Percentiles rank a stretch among this genome's conserved stretches.
These are phyloP conservation scores for Ophiodon elongatus DNA, from an alignment of 2,113 vertebrate genomes.

Conservation along the genomic window DNA sequence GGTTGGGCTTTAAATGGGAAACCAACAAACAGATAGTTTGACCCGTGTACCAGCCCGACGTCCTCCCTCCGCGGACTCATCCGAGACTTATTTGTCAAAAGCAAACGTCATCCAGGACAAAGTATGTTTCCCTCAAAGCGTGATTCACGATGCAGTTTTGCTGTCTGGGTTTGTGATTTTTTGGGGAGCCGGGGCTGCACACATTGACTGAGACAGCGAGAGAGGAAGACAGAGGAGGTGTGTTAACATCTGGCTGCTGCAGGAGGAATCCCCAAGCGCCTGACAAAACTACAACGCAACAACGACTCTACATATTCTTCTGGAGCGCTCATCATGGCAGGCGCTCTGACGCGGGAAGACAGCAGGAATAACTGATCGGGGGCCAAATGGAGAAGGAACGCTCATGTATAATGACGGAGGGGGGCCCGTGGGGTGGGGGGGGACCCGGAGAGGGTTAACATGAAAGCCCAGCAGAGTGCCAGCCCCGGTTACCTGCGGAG, in stretches of 20 bases:
- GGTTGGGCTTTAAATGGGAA: too few species aligned
- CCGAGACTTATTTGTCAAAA: too few species aligned
- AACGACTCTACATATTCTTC: too few species aligned
- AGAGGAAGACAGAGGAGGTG: constrained; percentile 30
- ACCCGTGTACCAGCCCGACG: too few species aligned
- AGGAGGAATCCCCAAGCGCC: constrained; percentile 42
- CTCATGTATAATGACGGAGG: constrained; percentile 63
- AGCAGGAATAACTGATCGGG: constrained; percentile 50
- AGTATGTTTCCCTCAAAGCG: too few species aligned
- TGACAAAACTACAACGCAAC: constrained; percentile 47
- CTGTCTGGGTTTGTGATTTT: too few species aligned
- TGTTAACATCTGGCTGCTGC: constrained; percentile 42
- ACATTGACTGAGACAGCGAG: background rate
- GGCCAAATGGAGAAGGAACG: constrained; percentile 59
- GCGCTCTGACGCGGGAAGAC: constrained; percentile 31
- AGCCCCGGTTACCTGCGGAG: constrained; percentile 66
- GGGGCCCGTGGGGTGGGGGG: constrained; percentile 45
- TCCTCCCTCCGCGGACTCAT: too few species aligned
- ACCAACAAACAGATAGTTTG: too few species aligned
- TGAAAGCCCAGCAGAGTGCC: constrained; percentile 72
- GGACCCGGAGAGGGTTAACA: constrained; percentile 65
- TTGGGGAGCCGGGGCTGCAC: too few species aligned
- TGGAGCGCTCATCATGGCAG: too few species aligned
- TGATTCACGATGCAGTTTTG: too few species aligned
- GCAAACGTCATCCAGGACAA: too few species aligned